A percentile compares a stretch with the other conserved stretches of the same genome.
Evolutionary conservation across 1,140 invertebrate genomes (phyloP).

Genomic region (Drosophila leontia): DNA sequence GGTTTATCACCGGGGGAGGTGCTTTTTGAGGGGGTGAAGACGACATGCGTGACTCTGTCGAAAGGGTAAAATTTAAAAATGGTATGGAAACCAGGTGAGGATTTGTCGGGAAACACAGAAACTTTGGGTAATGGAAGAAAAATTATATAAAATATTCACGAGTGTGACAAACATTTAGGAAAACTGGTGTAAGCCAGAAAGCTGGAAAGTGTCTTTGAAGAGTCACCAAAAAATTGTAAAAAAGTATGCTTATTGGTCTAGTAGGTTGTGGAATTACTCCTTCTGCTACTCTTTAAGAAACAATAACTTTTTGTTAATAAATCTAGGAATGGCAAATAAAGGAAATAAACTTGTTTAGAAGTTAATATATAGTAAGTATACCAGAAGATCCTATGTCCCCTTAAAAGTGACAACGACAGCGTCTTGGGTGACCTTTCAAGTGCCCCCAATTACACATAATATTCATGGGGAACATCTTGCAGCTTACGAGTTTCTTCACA

Average conservation of each 20-base stretch:
- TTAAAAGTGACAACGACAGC: not conserved
- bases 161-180: conserved; percentile 8
- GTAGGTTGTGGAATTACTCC: too few relatives aligned
- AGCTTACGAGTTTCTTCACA: conserved; percentile 17
- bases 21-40: conserved; percentile 19
- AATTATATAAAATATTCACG: conserved; percentile 13
- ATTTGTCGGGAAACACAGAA: not conserved
- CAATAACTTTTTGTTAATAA: too few relatives aligned
- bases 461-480: conserved; percentile 31
- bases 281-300: too few relatives aligned
- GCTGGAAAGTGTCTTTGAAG: not conserved
- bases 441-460: conserved; percentile 33
- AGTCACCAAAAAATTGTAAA: too few relatives aligned
- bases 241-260: not conserved
- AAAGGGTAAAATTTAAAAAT: conserved; percentile 21
- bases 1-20: conserved; percentile 31
- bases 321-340: not conserved
- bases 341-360: too few relatives aligned
- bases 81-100: not conserved
- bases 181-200: not conserved
- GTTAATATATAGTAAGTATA: too few relatives aligned
- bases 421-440: not conserved
- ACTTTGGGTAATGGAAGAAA: not conserved
- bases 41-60: conserved; percentile 49
- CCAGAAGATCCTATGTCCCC: not conserved